Evolutionary conservation across 2,888 invertebrate genomes (phyloP).

Genomic region (Parascotia fuliginaria): DNA sequence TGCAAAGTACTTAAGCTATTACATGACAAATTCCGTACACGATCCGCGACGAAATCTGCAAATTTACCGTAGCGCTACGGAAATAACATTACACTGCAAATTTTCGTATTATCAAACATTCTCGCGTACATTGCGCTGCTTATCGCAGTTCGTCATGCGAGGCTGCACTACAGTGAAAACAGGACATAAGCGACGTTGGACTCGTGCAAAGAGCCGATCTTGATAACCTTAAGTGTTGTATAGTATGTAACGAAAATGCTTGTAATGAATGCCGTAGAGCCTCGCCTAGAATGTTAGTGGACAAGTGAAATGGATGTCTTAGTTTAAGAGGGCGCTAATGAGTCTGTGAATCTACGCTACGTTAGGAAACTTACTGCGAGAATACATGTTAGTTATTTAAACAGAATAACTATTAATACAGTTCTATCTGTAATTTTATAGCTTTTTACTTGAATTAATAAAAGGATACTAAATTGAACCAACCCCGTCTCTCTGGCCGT

Average conservation of each 20-base stretch:
- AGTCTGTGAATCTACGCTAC: constrained; percentile 2
- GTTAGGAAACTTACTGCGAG: not conserved
- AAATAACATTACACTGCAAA: constrained; percentile 51
- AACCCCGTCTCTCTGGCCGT: too few relatives aligned
- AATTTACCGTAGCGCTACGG: constrained; percentile 40
- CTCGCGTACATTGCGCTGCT: constrained; percentile 44
- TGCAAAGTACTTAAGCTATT: not conserved
- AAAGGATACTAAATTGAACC: too few relatives aligned
- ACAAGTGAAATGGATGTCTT: constrained; percentile 10
- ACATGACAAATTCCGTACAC: constrained; percentile 10
- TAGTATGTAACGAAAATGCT: constrained; percentile 32
- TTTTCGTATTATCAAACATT: constrained; percentile 56
- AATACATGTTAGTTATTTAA: too few relatives aligned
- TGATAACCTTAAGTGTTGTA: constrained; percentile 31
- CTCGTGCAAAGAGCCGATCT: constrained; percentile 34
- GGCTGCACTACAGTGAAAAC: constrained; percentile 24
- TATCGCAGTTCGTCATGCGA: constrained; percentile 47
- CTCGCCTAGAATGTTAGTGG: constrained; percentile 16
- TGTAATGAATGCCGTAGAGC: constrained; percentile 22
- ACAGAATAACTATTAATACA: too few relatives aligned
- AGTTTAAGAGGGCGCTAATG: constrained; percentile 7
- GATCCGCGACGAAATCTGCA: constrained; percentile 22
- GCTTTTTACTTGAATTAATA: too few relatives aligned
- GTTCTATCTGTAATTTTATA: too few relatives aligned
- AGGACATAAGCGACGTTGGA: constrained; percentile 13